These are phyloP conservation scores for Chymomyza procnemis DNA, from an alignment of 2,888 invertebrate genomes.

Conservation along the genomic window DNA sequence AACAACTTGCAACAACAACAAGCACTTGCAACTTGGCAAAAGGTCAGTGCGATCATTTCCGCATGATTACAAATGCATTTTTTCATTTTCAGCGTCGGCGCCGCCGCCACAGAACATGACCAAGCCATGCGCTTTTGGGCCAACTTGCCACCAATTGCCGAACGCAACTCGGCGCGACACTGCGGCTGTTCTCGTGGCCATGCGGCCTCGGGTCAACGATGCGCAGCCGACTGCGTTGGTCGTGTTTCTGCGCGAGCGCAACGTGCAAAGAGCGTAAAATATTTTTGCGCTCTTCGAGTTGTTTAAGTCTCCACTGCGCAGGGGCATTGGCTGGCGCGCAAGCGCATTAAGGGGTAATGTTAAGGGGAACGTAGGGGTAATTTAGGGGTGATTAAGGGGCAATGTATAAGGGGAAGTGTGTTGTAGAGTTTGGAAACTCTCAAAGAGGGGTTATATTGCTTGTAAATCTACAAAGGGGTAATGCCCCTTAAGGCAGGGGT, in stretches of 20 bases:
- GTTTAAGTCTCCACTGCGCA: slow-evolving; percentile 46
- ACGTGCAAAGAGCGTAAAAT: neutral
- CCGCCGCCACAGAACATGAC: neutral
- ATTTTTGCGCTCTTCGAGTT: neutral
- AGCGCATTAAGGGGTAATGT: slow-evolving; percentile 43
- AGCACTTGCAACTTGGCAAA: slow-evolving; percentile 64
- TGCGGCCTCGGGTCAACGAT: too few species aligned
- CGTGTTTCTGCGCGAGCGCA: neutral
- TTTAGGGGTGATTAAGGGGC: slow-evolving; percentile 31
- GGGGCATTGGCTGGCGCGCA: slow-evolving; percentile 36
- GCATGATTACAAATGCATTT: slow-evolving; percentile 74
- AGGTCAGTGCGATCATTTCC: slow-evolving; percentile 77
- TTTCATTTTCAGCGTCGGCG: slow-evolving; percentile 40
- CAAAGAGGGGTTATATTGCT: neutral
- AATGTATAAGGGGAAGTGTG: slow-evolving; percentile 18
- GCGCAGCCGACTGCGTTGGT: neutral
- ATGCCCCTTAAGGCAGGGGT: neutral
- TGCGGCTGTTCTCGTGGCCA: slow-evolving; percentile 41
- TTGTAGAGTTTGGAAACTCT: slow-evolving; percentile 25
- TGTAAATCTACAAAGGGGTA: neutral
- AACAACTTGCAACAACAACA: slow-evolving; percentile 19
- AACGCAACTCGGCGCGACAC: slow-evolving; percentile 34
- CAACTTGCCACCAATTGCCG: slow-evolving; percentile 21
- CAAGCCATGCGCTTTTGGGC: slow-evolving; percentile 13
- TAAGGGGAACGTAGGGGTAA: slow-evolving; percentile 42